Percentiles rank a stretch among this genome's conserved stretches.
Conservation (phyloP, 2,113 vertebrate species). For the Otis tarda region DNA sequence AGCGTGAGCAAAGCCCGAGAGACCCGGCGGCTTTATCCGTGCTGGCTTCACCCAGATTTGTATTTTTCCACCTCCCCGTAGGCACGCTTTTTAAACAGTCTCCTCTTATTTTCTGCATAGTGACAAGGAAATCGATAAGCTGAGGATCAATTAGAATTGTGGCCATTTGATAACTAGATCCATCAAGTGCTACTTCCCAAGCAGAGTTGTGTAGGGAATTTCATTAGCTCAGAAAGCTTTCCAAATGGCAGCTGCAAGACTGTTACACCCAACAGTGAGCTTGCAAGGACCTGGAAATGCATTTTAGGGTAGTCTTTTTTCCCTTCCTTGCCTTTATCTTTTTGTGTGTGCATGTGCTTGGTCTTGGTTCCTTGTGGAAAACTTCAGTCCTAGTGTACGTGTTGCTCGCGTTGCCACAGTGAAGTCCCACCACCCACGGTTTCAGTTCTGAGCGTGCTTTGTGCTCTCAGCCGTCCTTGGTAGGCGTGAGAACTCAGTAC, state of each 20-base stretch:
- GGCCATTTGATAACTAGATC: slow-evolving; percentile 11
- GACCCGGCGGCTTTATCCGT: not conserved
- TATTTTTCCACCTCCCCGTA: not conserved
- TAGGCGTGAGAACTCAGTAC: not conserved
- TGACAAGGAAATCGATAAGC: not conserved
- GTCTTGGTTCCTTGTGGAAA: not conserved
- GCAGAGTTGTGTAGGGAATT: not conserved
- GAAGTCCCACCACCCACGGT: not conserved
- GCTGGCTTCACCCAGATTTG: not conserved
- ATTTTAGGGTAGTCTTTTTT: not conserved
- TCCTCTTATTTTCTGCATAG: not conserved
- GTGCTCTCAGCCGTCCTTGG: not conserved
- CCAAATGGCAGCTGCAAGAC: not conserved
- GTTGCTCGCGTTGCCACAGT: not conserved
- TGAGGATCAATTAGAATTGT: not conserved
- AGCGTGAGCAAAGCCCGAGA: not conserved
- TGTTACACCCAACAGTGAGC: not conserved
- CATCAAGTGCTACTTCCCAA: not conserved
- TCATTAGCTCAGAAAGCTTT: not conserved
- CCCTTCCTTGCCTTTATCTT: not conserved
- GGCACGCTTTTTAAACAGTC: not conserved
- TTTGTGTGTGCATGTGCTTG: not conserved
- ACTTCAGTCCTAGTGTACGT: not conserved
- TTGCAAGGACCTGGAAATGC: not conserved
- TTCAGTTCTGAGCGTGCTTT: not conserved